Percentiles rank a stretch among this genome's conserved stretches.
Evolutionary conservation across 2,888 invertebrate genomes (phyloP).

Genomic region (Drosophila phalerata): DNA sequence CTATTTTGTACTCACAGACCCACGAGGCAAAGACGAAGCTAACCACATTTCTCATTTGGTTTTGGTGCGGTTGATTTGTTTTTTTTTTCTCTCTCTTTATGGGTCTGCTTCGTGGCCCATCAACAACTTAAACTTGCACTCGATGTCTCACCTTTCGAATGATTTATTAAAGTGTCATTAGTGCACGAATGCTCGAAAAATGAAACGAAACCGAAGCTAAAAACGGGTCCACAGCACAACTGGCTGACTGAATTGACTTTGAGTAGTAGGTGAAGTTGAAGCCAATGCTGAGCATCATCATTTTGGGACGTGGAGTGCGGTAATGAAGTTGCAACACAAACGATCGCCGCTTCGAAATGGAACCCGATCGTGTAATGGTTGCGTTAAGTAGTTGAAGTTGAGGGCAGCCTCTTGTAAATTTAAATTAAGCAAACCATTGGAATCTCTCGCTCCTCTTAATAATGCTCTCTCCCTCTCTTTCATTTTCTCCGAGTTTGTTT

Average conservation of each 20-base stretch:
- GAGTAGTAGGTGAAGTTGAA: slow-evolving; percentile 62
- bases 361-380: slow-evolving; percentile 78
- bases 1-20: slow-evolving; percentile 42
- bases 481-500: background rate
- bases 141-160: slow-evolving; percentile 84
- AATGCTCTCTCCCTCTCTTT: slow-evolving; percentile 8
- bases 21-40: slow-evolving; percentile 26
- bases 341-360: slow-evolving; percentile 61
- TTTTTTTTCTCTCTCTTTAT: slow-evolving; percentile 40
- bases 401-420: slow-evolving; percentile 72
- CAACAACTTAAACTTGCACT: slow-evolving; percentile 79
- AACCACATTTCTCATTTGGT: slow-evolving; percentile 77
- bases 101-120: slow-evolving; percentile 60
- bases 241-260: slow-evolving; percentile 56
- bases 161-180: slow-evolving; percentile 85
- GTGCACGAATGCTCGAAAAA: slow-evolving; percentile 78
- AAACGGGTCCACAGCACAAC: slow-evolving; percentile 38
- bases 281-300: slow-evolving; percentile 33
- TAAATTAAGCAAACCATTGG: slow-evolving; percentile 72
- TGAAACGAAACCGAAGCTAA: slow-evolving; percentile 76
- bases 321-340: slow-evolving; percentile 80
- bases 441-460: slow-evolving; percentile 23
- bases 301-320: slow-evolving; percentile 66
- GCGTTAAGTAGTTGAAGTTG: slow-evolving; percentile 79
- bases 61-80: slow-evolving; percentile 39